These are phyloP conservation scores for Caenorhabditis imperialis DNA, from an alignment of 2,888 invertebrate genomes.

Conservation along the genomic window DNA sequence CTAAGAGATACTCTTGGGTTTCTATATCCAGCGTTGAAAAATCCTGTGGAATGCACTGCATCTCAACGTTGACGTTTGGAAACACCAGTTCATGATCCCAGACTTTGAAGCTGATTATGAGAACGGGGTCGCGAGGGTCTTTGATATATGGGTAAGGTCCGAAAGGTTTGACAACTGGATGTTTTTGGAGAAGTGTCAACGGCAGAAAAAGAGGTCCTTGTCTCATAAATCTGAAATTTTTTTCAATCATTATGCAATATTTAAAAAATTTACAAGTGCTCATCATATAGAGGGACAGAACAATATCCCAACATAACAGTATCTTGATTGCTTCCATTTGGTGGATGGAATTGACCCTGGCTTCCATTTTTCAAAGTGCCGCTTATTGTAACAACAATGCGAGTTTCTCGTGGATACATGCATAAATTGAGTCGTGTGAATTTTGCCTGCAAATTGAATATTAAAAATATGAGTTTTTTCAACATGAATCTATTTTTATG, in stretches of 20 bases:
- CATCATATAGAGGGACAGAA: conserved; percentile 71
- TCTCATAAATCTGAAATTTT: conserved; percentile 57
- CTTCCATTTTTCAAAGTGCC: conserved; percentile 28
- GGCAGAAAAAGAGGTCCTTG: conserved; percentile 64
- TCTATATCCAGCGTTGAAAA: conserved; percentile 78
- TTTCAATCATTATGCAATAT: neutral
- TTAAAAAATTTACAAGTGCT: conserved; percentile 61
- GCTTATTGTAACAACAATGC: conserved; percentile 54
- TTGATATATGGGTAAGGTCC: conserved; percentile 71
- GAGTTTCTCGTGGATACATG: conserved; percentile 60
- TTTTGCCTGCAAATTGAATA: conserved; percentile 45
- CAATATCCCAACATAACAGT: conserved; percentile 65
- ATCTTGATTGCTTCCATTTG: conserved; percentile 11
- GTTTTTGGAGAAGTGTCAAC: conserved; percentile 53
- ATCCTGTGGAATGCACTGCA: conserved; percentile 59
- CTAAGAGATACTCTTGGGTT: conserved; percentile 77
- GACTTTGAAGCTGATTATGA: conserved; percentile 68
- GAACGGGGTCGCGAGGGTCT: conserved; percentile 65
- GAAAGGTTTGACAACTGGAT: conserved; percentile 69
- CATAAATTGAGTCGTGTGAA: conserved; percentile 57
- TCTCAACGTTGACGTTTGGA: conserved; percentile 59
- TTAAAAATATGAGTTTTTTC: too few species aligned
- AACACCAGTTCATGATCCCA: conserved; percentile 70
- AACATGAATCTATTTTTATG: too few species aligned
- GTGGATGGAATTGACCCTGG: neutral